Evolutionary conservation across 2,888 invertebrate genomes (phyloP).

Genomic region (Apamea anceps): DNA sequence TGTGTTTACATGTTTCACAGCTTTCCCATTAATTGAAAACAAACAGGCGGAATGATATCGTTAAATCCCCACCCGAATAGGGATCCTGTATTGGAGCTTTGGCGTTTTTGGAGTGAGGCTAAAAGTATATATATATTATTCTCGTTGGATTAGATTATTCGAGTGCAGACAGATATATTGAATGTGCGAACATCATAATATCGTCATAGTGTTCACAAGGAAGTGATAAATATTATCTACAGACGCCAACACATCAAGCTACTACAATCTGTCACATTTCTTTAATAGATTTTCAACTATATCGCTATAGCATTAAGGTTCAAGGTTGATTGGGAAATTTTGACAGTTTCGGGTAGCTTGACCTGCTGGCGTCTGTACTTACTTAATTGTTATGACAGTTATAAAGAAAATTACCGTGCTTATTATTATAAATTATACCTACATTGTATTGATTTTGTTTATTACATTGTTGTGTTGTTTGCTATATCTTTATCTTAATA

Average conservation of each 20-base stretch:
- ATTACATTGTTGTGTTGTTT: not conserved
- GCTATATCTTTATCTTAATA: too few species aligned
- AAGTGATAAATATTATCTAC: conserved; percentile 1
- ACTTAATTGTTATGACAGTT: not conserved
- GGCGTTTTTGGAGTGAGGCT: conserved; percentile 28
- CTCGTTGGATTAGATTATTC: conserved; percentile 19
- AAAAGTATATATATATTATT: conserved; percentile 33
- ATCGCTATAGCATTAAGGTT: too few species aligned
- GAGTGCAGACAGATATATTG: not conserved
- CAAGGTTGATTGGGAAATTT: too few species aligned
- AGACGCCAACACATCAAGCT: too few species aligned
- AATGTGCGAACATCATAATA: not conserved
- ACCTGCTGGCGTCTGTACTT: too few species aligned
- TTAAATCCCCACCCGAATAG: conserved; percentile 40
- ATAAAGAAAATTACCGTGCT: not conserved
- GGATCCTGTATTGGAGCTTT: conserved; percentile 17
- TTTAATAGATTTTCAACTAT: too few species aligned
- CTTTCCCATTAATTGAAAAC: conserved; percentile 67
- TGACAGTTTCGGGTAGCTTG: too few species aligned
- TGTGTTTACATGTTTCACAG: conserved; percentile 56
- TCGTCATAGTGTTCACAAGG: not conserved
- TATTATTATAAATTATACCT: not conserved
- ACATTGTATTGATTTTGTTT: not conserved
- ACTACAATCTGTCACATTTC: too few species aligned
- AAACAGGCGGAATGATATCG: conserved; percentile 62